Evolutionary conservation across 1,140 invertebrate genomes (phyloP).

Genomic region (Papilio machaon): DNA sequence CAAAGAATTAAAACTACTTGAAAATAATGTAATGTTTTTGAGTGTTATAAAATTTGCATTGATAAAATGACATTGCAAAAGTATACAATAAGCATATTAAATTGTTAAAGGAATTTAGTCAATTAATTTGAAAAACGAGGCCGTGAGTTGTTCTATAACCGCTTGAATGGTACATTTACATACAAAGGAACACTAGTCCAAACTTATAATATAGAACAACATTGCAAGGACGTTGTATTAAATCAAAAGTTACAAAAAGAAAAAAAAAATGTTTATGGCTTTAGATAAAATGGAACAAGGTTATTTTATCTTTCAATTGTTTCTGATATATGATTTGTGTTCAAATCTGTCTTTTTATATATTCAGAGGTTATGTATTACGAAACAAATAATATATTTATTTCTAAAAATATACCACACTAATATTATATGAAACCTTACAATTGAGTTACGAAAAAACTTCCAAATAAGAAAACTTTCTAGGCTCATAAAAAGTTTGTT

Average conservation of each 20-base stretch:
- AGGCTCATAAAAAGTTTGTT: not conserved
- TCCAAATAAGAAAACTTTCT: slow-evolving; percentile 9
- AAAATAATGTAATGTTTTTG: not conserved
- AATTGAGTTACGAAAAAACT: not conserved
- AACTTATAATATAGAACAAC: not conserved
- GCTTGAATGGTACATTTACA: not conserved
- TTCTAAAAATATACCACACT: not conserved
- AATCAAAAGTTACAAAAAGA: no score
- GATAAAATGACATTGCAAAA: not conserved
- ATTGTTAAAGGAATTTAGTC: not conserved
- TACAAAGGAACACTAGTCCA: not conserved
- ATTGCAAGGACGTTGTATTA: no score
- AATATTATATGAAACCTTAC: not conserved
- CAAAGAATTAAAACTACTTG: not conserved
- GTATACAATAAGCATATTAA: not conserved
- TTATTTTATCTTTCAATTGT: no score
- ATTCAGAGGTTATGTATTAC: not conserved
- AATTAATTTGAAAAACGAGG: slow-evolving; percentile 18
- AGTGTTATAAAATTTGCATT: not conserved
- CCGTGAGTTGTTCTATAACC: slow-evolving; percentile 6
- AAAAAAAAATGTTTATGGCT: not conserved
- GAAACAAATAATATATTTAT: not conserved
- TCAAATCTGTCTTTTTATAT: no score
- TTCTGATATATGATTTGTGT: no score
- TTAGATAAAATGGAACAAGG: no score